Evolutionary conservation across 1,140 invertebrate species (phyloP).

Genomic region (Drosophila orosa): DNA sequence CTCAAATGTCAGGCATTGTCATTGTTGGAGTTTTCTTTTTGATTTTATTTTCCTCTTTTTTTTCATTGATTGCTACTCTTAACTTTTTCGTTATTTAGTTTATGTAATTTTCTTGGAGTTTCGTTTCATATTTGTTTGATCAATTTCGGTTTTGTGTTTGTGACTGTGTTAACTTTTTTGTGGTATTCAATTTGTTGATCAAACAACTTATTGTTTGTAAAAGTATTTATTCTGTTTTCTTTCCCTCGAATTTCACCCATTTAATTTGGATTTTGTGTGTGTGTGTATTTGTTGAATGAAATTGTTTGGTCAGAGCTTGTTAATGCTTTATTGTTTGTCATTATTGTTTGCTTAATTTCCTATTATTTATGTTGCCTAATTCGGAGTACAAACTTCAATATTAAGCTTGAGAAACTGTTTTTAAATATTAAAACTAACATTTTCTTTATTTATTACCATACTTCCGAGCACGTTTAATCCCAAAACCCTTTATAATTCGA

Average conservation of each 20-base stretch:
- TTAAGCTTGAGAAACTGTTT: not conserved
- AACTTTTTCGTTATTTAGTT: slow-evolving; percentile 26
- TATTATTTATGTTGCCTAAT: not conserved
- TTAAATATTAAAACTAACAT: no score
- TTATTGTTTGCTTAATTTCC: not conserved
- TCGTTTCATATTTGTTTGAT: slow-evolving; percentile 38
- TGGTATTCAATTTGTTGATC: slow-evolving; percentile 19
- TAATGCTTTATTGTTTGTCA: slow-evolving; percentile 25
- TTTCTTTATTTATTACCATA: not conserved
- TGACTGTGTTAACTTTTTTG: slow-evolving; percentile 17
- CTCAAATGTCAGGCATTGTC: slow-evolving; percentile 54
- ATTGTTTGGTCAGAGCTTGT: slow-evolving; percentile 15
- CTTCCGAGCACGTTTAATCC: not conserved
- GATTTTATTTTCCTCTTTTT: not conserved
- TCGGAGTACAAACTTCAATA: not conserved
- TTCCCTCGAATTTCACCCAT: slow-evolving; percentile 6
- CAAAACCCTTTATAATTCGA: not conserved
- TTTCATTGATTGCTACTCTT: slow-evolving; percentile 34
- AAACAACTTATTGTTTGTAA: slow-evolving; percentile 22
- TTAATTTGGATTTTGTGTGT: slow-evolving; percentile 1
- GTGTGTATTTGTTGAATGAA: slow-evolving; percentile 5
- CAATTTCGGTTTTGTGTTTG: slow-evolving; percentile 3
- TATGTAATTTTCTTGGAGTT: slow-evolving; percentile 24
- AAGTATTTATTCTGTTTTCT: slow-evolving; percentile 20
- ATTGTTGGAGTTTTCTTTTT: slow-evolving; percentile 15